Conservation (phyloP, 2,113 vertebrate genomes). For the Pachycephala philippinensis region DNA sequence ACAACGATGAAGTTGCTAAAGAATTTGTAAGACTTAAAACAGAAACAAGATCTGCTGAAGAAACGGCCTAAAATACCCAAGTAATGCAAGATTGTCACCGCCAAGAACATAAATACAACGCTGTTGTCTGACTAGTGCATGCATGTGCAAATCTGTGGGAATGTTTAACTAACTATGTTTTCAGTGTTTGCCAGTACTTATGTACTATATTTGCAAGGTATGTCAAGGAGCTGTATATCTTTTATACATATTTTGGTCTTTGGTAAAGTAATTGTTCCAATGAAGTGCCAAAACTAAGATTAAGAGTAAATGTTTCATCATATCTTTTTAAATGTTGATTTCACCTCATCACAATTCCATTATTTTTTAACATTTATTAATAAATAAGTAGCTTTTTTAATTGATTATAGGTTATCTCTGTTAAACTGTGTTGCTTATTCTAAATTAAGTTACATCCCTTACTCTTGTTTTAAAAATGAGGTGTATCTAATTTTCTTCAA, state of each 20-base stretch:
- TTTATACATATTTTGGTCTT: conserved; percentile 88
- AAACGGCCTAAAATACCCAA: conserved; percentile 72
- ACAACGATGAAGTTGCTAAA: conserved; percentile 92
- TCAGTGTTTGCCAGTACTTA: conserved; percentile 92
- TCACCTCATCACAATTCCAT: conserved; percentile 69
- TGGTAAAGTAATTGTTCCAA: conserved; percentile 89
- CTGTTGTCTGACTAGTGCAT: conserved; percentile 86
- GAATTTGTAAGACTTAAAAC: conserved; percentile 98
- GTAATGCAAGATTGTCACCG: not conserved
- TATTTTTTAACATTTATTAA: conserved; percentile 66
- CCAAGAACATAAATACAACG: conserved; percentile 35
- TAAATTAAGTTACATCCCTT: not conserved
- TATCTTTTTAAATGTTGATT: conserved; percentile 79
- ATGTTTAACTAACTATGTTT: conserved; percentile 88
- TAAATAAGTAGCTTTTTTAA: conserved; percentile 67
- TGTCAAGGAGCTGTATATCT: conserved; percentile 81
- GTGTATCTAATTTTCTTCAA: not conserved
- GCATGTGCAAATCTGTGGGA: conserved; percentile 93
- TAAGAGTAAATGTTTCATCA: conserved; percentile 73
- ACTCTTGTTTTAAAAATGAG: not conserved
- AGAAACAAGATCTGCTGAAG: conserved; percentile 87
- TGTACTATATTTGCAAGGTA: conserved; percentile 84
- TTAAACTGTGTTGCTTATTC: conserved; percentile 31
- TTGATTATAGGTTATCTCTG: conserved; percentile 60
- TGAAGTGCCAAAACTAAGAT: conserved; percentile 95